Base-by-base conservation (phyloP, 2,797 vertebrate species). In the Enteromius paludinosus region DNA sequence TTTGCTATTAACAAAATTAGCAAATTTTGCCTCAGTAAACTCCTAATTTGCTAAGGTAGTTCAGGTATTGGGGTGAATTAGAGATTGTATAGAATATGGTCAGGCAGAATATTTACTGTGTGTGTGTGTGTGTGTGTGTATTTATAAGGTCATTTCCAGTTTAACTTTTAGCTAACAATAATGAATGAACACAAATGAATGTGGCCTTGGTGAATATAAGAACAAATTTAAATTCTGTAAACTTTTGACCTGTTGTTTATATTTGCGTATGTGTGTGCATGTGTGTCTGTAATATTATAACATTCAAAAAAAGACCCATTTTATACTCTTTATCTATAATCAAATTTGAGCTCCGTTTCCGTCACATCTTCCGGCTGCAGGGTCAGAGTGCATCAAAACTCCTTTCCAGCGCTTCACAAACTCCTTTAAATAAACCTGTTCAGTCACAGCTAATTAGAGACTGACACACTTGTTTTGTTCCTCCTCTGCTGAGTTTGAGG, bases 361-460 rank as follows among this genome's bases (percentile, higher is more conserved):
- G 12, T 45, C 54, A 72, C 92, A 88, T 92, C 91, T 90, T 90
- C 92, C 91, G 87, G 89, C 89, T 12, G 45, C 82, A 72, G 87
- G 93, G 91, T 88, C 90, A 91, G 59, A 88, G 93, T 92, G 93
- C 92, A 93, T 93, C 90, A 90, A 93, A 93, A 93, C 91, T 81
- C 64, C 25, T 59, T 62, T 80, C 28, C 5, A 47, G 74, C 8
- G 7, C 15, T 43, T 38, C n/a, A 25, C 64, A 65, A 38, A 20
- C 17, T 14, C n/a, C 14, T 23, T 69, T 41, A 69, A 79, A 61
- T 59, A 43, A 70, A 70, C 23, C 17, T 8, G 23, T 45, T 71
- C 47, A 59, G 54, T 80, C 78, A 47, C 66, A 45, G 38, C 38
- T 61, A 62, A 79, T 61, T 70, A 79, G 23, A 59, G 45, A 5